Evolutionary conservation across 2,797 vertebrate genomes (phyloP), one percentile per base, ranked within the genome.

Genomic region (Enteromius mattozi): DNA sequence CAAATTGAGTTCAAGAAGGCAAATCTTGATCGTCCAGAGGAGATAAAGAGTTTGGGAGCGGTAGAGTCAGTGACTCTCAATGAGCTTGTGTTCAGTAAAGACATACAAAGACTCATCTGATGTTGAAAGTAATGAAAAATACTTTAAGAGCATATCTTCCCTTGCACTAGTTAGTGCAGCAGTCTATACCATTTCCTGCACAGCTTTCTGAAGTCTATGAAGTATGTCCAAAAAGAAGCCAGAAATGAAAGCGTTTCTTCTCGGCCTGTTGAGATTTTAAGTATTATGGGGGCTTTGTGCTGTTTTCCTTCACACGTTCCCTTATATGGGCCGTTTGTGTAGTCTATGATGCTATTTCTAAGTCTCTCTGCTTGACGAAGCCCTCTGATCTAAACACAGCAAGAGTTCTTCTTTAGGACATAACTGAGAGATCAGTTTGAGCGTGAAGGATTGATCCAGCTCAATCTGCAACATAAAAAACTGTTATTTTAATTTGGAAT

Each of bases 121-220:
- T 30, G 59, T 63, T 30, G 24, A 63, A 30, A 63, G 24, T 24
- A 63, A 16, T 30, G 59, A 3, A 30, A 63, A 16, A 16, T 30
- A 77, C 71, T 54, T 74, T 45, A 78, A 81, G 81, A 78, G 59
- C 79, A 85, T 78, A 59, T 66, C 14, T n/a, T 8, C 16, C 68
- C 69, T 68, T n/a, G 27, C 37, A 56, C 80, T 80, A 49, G 61
- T 49, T 47, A 49, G 45, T 45, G 68, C 17, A 42, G 4, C 47
- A 12, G 24, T 59, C 77, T 30, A 51, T n/a, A 27, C 49, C 27
- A 84, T 40, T 85, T 85, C 78, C 87, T 88, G 83, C 80, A 21
- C 45, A 17, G 12, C n/a, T 65, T 78, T 75, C 78, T 47, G 9
- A 30, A 40, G 76, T 79, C 77, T 61, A 70, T 56, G 33, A 59